A percentile compares a stretch with the other conserved stretches of the same genome.
phyloP scores from a whole-genome alignment of 2,888 invertebrate genomes.

The Dromius quadrimaculatus region DNA sequence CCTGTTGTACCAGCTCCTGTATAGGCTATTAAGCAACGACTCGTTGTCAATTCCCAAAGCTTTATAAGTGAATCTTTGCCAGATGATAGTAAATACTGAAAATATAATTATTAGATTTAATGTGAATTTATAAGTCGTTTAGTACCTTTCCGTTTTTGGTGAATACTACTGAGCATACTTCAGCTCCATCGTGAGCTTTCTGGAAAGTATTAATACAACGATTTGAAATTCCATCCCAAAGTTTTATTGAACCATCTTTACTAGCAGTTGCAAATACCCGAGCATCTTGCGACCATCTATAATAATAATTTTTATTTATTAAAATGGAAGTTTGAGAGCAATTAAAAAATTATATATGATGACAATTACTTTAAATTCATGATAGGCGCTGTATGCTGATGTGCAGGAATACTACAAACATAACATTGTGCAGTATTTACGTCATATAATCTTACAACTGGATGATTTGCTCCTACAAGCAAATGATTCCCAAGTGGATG shows the following conservation, averaged over 20 bases:
- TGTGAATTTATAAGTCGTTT: background rate
- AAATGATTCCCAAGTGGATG: slow-evolving; percentile 97
- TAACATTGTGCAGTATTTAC: slow-evolving; percentile 96
- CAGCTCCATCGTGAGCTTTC: slow-evolving; percentile 94
- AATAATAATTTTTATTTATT: slow-evolving; percentile 12
- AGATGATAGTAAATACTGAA: slow-evolving; percentile 91
- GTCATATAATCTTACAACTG: slow-evolving; percentile 91
- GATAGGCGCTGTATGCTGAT: slow-evolving; percentile 84
- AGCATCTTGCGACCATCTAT: slow-evolving; percentile 77
- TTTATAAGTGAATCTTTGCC: slow-evolving; percentile 98
- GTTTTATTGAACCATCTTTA: slow-evolving; percentile 92
- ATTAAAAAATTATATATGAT: background rate
- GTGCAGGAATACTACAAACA: slow-evolving; percentile 89
- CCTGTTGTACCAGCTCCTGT: slow-evolving; percentile 93
- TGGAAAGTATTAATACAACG: slow-evolving; percentile 93
- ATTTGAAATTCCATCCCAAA: slow-evolving; percentile 97
- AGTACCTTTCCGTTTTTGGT: slow-evolving; percentile 94
- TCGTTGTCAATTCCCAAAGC: slow-evolving; percentile 97
- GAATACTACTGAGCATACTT: slow-evolving; percentile 94
- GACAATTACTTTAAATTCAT: slow-evolving; percentile 77
- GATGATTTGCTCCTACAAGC: slow-evolving; percentile 93
- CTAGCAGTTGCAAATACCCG: slow-evolving; percentile 87
- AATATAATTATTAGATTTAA: background rate
- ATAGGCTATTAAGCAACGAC: slow-evolving; percentile 96
- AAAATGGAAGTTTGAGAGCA: too few relatives aligned